Evolutionary conservation across 1,140 invertebrate genomes (phyloP).

Genomic region (Brachionus paranguensis): DNA sequence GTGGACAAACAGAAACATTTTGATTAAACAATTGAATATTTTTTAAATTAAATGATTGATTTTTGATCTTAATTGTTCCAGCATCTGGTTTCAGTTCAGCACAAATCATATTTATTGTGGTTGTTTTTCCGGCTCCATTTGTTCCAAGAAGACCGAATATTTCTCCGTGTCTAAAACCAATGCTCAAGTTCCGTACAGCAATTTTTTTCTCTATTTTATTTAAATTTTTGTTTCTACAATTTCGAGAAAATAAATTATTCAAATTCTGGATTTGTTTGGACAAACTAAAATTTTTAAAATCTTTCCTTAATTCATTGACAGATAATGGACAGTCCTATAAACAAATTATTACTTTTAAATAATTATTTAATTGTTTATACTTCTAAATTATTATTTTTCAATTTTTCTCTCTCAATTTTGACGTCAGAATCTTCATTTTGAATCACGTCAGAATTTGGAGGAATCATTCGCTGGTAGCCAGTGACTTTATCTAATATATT

Average conservation of each 20-base stretch:
- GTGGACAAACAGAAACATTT: conserved; percentile 60
- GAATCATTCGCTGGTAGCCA: neutral
- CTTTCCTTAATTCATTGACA: conserved; percentile 3
- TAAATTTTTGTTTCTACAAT: neutral
- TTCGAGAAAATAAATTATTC: neutral
- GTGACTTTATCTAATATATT: neutral
- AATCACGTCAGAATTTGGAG: neutral
- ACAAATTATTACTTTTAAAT: neutral
- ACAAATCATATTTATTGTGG: conserved; percentile 55
- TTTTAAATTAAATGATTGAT: conserved; percentile 8
- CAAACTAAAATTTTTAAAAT: neutral
- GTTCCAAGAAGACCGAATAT: conserved; percentile 39
- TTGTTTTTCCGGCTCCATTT: conserved; percentile 41
- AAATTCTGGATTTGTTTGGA: no score
- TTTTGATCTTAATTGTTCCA: conserved; percentile 59
- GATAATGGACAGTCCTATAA: neutral
- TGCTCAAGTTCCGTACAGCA: conserved; percentile 67
- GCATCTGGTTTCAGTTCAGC: conserved; percentile 64
- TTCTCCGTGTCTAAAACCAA: conserved; percentile 63
- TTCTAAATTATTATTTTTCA: neutral
- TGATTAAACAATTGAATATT: conserved; percentile 26
- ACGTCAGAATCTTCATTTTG: neutral
- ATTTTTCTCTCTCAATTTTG: neutral
- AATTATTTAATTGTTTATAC: neutral
- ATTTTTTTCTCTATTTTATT: conserved; percentile 9